phyloP scores from a whole-genome alignment of 2,797 vertebrate species.

The Allobates femoralis region DNA sequence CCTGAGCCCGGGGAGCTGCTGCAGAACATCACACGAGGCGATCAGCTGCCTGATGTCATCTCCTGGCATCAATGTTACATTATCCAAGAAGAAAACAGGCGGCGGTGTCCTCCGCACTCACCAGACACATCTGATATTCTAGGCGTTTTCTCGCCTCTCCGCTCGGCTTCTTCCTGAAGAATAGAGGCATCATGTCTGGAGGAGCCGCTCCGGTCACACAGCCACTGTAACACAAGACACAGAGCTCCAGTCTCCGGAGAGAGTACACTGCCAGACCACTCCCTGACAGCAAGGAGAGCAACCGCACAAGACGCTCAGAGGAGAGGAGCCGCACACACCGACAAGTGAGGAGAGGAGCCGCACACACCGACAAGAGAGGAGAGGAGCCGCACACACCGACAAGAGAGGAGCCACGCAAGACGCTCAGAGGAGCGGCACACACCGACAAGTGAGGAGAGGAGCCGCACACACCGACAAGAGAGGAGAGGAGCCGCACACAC shows the following conservation, averaged over 20 bases:
- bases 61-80: neutral
- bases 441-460: neutral
- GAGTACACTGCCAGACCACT: neutral
- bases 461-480: too few species aligned
- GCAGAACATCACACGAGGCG: neutral
- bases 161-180: slow-evolving; percentile 89
- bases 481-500: too few species aligned
- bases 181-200: slow-evolving; percentile 83
- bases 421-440: neutral
- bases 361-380: neutral
- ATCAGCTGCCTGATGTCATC: slow-evolving; percentile 8
- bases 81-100: neutral
- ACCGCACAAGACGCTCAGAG: neutral
- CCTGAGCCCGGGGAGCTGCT: neutral
- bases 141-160: slow-evolving; percentile 88
- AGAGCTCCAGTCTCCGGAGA: neutral
- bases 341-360: neutral
- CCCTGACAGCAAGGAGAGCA: slow-evolving; percentile 2
- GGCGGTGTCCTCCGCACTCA: slow-evolving; percentile 69
- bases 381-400: neutral
- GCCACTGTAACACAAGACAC: neutral
- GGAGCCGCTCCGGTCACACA: neutral
- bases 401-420: neutral
- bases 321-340: neutral
- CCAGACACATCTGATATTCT: slow-evolving; percentile 92